Evolutionary conservation across 2,888 invertebrate species (phyloP), one percentile per base, ranked within the genome.

Genomic region (Agonopterix arenella): DNA sequence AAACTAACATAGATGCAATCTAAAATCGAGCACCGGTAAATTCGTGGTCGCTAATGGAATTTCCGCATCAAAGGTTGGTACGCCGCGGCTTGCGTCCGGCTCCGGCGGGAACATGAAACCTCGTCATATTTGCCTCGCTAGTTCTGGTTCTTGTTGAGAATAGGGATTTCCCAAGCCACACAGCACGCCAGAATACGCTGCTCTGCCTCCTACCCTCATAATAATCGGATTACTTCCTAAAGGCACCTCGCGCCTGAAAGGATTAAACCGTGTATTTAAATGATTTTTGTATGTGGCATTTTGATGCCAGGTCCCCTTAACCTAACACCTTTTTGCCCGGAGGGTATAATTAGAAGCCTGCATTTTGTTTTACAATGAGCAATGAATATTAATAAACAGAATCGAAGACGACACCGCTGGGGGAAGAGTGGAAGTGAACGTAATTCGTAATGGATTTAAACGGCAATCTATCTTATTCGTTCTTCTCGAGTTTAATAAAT

Each of bases 321-420:
- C 65, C 64, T 62, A 67, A 75, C 77, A 78, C 79, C 76, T 77
- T 70, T 70, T 55, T 61, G 61, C 57, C 58, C 58, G 57, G 63
- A 64, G 68, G 68, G 61, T 61, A 60, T 70, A 73, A 81, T 78
- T 74, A 72, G 72, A 67, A 63, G 70, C 67, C 71, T 69, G 64
- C 66, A 63, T 75, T 80, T 77, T 74, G 71, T 79, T 78, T 68
- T 64, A 73, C 72, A 80, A 83, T 80, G 73, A 77, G 73, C 76
- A 75, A 84, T 84, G 79, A 83, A 84, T 84, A 83, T 83, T 83
- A 78, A 82, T 81, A 76, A 74, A 77, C 58, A 66, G 62, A 69
- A 76, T 75, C 63, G 61, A 65, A 70, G 63, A 56, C 52, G 61
- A 58, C 54, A 37, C 54, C 50, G 51, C 51, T 9, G 38, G 13